phyloP scores from a whole-genome alignment of 2,888 invertebrate species.

The Hirtodrosophila alboralis region DNA sequence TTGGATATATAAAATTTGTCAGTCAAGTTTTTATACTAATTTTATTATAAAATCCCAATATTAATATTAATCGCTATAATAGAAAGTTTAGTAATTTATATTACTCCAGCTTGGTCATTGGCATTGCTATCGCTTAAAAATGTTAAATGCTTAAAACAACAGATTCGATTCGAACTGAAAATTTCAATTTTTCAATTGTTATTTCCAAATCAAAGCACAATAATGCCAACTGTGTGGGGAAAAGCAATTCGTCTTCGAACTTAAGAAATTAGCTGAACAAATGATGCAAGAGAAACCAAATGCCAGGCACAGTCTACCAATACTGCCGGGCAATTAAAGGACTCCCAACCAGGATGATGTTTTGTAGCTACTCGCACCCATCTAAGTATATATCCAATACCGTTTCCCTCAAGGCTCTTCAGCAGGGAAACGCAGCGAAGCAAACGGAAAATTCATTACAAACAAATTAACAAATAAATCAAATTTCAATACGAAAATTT shows the following conservation, averaged over 20 bases:
- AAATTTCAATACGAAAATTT: slow-evolving; percentile 84
- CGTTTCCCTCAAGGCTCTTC: slow-evolving; percentile 17
- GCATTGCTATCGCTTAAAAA: too few species aligned
- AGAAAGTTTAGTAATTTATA: too few species aligned
- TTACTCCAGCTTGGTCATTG: too few species aligned
- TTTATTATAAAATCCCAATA: too few species aligned
- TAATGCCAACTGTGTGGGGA: slow-evolving; percentile 18
- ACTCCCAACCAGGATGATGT: slow-evolving; percentile 34
- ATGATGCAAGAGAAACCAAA: slow-evolving; percentile 68
- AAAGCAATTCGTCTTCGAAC: slow-evolving; percentile 45
- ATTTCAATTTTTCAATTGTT: slow-evolving; percentile 52
- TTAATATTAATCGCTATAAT: too few species aligned
- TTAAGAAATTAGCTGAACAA: slow-evolving; percentile 70
- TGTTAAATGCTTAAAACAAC: not conserved
- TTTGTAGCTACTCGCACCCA: slow-evolving; percentile 16
- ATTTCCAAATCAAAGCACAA: slow-evolving; percentile 60
- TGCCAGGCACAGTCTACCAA: slow-evolving; percentile 57
- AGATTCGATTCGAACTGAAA: slow-evolving; percentile 1
- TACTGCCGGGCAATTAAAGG: slow-evolving; percentile 67
- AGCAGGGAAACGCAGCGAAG: slow-evolving; percentile 54
- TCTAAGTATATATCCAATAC: too few species aligned
- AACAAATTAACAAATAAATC: slow-evolving; percentile 84
- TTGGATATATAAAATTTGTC: too few species aligned
- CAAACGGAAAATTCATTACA: slow-evolving; percentile 82
- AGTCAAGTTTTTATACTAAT: too few species aligned